Base-by-base conservation (phyloP, 2,113 vertebrate genomes). In the Naja naja region DNA sequence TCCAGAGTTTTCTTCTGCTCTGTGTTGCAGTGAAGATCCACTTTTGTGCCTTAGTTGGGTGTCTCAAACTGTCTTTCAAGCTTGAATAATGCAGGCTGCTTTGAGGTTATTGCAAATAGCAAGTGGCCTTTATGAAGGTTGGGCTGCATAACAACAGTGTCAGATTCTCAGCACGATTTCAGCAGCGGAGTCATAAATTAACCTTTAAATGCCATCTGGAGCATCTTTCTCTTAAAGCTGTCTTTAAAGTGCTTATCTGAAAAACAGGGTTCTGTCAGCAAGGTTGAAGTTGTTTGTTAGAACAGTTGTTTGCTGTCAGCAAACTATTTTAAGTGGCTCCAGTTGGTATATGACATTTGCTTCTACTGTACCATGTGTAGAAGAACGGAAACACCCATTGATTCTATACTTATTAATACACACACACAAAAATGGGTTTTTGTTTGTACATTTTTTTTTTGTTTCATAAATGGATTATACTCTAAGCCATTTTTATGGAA, bases 131-230 rank as follows among this genome's bases (percentile, higher is more conserved):
- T 92, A 94, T 64, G 47, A 86, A 94, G 56, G 87, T 34, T 86
- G 34, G 74, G 45, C 81, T 85, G 53, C 18, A 52, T 85, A 85
- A 81, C 90, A 58, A 56, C 69, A 92, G 86, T 91, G 87, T 89
- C 69, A 81, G 47, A 34, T 64, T 60, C 92, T 93, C 89, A 90
- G 92, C 92, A 93, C 90, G 89, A 90, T 87, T 93, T 93, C 81
- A 53, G 55, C 55, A 39, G 12, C n/a, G 2, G 74, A 91, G 30
- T 86, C 45, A 89, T 92, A 92, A 89, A 91, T 94, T 90, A 92
- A 92, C 74, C 81, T 89, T 92, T 92, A 89, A 91, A 92, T 90
- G 81, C 74, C 49, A 90, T 90, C 81, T 27, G 45, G 54, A 10
- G 81, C 85, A 87, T 49, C 74, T 69, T 89, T 92, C 87, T 69